Evolutionary conservation across 2,113 vertebrate species (phyloP).

Genomic region (Cettia cetti): DNA sequence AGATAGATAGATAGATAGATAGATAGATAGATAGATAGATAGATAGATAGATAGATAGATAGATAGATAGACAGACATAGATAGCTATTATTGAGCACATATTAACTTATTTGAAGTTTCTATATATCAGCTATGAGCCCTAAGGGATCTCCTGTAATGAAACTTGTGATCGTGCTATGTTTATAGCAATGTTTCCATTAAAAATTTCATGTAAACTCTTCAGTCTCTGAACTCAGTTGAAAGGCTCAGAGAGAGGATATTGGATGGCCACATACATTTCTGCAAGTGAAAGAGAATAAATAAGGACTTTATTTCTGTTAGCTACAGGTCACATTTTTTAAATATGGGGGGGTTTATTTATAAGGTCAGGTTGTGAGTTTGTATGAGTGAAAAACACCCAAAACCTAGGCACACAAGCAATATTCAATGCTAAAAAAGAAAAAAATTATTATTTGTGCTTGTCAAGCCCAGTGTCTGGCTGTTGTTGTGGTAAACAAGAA

Average conservation of each 20-base stretch:
- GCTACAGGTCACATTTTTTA: neutral
- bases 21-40: neutral
- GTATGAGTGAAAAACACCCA: neutral
- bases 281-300: neutral
- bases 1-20: neutral
- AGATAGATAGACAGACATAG: no score
- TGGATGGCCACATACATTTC: neutral
- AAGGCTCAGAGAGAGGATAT: neutral
- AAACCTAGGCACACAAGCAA: neutral
- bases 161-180: accelerated
- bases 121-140: neutral
- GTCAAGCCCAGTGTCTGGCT: neutral
- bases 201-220: neutral
- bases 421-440: neutral
- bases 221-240: neutral
- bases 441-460: neutral
- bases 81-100: neutral
- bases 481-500: neutral
- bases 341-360: neutral
- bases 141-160: neutral
- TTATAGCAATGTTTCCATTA: neutral
- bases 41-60: neutral
- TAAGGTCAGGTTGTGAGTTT: neutral
- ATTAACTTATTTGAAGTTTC: neutral
- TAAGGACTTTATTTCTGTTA: neutral